Evolutionary conservation across 1,140 invertebrate species (phyloP).

Genomic region (Platyura marginata): DNA sequence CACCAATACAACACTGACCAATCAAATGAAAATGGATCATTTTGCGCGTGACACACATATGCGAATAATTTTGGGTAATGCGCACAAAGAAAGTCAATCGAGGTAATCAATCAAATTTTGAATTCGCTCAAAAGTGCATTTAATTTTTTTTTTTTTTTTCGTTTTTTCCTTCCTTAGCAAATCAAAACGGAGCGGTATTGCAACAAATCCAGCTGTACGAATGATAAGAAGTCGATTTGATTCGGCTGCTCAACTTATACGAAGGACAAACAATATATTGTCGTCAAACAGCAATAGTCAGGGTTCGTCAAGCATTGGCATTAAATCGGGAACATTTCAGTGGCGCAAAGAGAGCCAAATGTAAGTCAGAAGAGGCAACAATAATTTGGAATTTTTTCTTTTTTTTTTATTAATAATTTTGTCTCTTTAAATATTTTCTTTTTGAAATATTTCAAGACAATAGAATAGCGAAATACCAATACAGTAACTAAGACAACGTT

Average conservation of each 20-base stretch:
- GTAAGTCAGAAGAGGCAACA: too few relatives aligned
- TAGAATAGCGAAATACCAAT: too few relatives aligned
- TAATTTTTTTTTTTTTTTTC: neutral
- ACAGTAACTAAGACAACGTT: too few relatives aligned
- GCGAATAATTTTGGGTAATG: constrained; percentile 69
- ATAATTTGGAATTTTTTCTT: too few relatives aligned
- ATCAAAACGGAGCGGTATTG: constrained; percentile 70
- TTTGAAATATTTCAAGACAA: too few relatives aligned
- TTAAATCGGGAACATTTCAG: constrained; percentile 45
- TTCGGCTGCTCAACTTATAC: constrained; percentile 31
- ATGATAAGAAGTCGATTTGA: constrained; percentile 54
- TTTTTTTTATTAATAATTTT: too few relatives aligned
- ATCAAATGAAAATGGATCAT: constrained; percentile 28
- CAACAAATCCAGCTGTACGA: constrained; percentile 76
- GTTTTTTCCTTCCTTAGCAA: too few relatives aligned
- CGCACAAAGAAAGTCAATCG: constrained; percentile 28
- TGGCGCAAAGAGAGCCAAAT: constrained; percentile 41
- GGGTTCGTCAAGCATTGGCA: constrained; percentile 25
- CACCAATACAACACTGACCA: constrained; percentile 4
- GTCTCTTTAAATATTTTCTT: too few relatives aligned
- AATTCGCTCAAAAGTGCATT: constrained; percentile 10
- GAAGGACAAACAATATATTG: constrained; percentile 21
- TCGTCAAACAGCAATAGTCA: constrained; percentile 24
- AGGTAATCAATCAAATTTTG: constrained; percentile 14
- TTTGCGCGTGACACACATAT: constrained; percentile 77